These are phyloP conservation scores for Enteromius fasciolatus DNA, from an alignment of 2,797 vertebrate genomes.

Conservation along the genomic window DNA sequence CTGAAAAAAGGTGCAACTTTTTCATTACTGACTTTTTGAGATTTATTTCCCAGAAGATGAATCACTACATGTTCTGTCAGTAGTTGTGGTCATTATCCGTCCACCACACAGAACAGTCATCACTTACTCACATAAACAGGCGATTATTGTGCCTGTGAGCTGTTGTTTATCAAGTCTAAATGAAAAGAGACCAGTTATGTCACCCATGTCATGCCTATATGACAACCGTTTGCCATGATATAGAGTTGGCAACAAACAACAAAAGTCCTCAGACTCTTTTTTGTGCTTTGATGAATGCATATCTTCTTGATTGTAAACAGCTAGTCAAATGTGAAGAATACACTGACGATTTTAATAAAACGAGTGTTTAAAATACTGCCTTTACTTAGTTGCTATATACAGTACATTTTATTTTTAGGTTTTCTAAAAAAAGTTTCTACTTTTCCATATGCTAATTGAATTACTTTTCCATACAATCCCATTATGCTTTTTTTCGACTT, in stretches of 20 bases:
- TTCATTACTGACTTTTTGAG: not conserved
- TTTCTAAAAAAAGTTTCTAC: not conserved
- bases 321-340: not conserved
- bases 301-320: not conserved
- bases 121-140: slow-evolving; percentile 36
- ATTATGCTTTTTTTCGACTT: slow-evolving; percentile 7
- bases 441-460: not conserved
- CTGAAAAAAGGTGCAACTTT: not conserved
- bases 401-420: not conserved
- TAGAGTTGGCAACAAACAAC: not conserved
- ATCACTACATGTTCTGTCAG: slow-evolving; percentile 36
- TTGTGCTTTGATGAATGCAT: not conserved
- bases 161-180: slow-evolving; percentile 32
- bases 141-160: slow-evolving; percentile 30
- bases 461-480: not conserved
- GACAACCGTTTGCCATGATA: slow-evolving; percentile 5
- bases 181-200: slow-evolving; percentile 17
- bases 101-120: slow-evolving; percentile 37
- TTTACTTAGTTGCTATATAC: not conserved
- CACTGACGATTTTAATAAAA: not conserved
- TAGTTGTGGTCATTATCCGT: slow-evolving; percentile 45
- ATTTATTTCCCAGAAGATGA: slow-evolving; percentile 34
- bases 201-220: slow-evolving; percentile 3
- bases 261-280: not conserved
- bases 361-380: not conserved